Evolutionary conservation across 53 echinoderm and acorn worm species (phyloP).

Genomic region (Patiria pectinifera): DNA sequence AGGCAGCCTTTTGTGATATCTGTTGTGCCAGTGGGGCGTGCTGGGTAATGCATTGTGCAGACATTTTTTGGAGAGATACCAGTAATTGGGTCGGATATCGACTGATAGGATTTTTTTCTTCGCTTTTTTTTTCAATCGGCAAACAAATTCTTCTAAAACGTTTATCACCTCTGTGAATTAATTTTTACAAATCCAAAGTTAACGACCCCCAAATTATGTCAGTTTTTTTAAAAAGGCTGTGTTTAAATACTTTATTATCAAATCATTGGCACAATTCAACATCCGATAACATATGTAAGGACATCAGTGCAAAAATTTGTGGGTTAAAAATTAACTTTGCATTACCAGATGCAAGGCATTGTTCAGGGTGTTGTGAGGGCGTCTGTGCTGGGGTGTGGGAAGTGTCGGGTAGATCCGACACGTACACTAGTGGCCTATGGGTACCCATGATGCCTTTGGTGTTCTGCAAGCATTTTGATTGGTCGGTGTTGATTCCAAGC

Average conservation of each 20-base stretch:
- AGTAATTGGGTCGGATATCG: constrained; percentile 31
- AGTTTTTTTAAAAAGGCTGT: background rate
- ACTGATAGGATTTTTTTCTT: background rate
- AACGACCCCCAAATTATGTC: constrained; percentile 18
- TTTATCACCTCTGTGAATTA: background rate
- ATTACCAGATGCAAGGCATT: constrained; percentile 16
- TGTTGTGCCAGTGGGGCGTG: constrained; percentile 15
- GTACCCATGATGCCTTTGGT: constrained; percentile 7
- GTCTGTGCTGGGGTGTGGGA: background rate
- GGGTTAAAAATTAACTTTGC: background rate
- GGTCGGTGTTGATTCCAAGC: background rate
- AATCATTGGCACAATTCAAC: background rate
- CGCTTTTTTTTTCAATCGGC: background rate
- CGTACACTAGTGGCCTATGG: background rate
- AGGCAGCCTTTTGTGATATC: background rate
- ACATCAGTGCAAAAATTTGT: background rate
- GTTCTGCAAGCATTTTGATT: constrained; percentile 31
- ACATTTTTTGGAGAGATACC: constrained; percentile 26
- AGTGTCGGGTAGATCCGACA: background rate
- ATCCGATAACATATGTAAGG: background rate
- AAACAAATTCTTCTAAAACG: constrained; percentile 22
- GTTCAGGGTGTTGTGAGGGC: background rate
- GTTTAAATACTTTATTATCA: background rate
- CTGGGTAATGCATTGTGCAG: constrained; percentile 6
- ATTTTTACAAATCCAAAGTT: background rate